Conservation (phyloP, 2,797 vertebrate species). For the Pangasius krempfi region DNA sequence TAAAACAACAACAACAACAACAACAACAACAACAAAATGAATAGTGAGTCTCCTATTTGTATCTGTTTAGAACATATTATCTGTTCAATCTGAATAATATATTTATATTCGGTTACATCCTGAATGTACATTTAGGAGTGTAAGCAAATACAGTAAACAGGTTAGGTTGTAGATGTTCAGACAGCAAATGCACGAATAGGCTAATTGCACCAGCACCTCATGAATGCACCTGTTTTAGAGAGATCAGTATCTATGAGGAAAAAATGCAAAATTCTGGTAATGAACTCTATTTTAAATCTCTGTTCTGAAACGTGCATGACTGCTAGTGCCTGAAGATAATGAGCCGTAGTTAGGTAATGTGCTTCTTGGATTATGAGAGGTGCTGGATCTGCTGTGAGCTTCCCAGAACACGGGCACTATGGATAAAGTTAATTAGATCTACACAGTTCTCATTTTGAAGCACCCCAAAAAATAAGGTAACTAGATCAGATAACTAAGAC, state of each 20-base stretch:
- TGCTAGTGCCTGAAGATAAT: constrained; percentile 42
- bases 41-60: background rate
- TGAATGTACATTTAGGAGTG: background rate
- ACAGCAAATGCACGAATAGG: too few relatives aligned
- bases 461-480: background rate
- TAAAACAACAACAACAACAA: background rate
- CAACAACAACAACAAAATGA: background rate
- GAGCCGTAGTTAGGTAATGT: constrained; percentile 44
- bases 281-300: constrained; percentile 9
- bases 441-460: constrained; percentile 16
- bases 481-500: background rate
- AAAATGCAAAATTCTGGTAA: constrained; percentile 16
- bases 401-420: background rate
- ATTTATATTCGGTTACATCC: background rate
- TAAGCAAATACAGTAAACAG: background rate
- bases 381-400: constrained; percentile 9
- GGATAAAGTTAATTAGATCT: constrained; percentile 25
- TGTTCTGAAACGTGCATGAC: constrained; percentile 23
- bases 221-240: constrained; percentile 32
- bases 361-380: constrained; percentile 31
- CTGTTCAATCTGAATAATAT: background rate
- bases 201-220: constrained; percentile 15
- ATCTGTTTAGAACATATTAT: background rate
- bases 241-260: constrained; percentile 27
- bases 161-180: background rate